Evolutionary conservation across 2,113 vertebrate species (phyloP).

Genomic region (Naja naja): DNA sequence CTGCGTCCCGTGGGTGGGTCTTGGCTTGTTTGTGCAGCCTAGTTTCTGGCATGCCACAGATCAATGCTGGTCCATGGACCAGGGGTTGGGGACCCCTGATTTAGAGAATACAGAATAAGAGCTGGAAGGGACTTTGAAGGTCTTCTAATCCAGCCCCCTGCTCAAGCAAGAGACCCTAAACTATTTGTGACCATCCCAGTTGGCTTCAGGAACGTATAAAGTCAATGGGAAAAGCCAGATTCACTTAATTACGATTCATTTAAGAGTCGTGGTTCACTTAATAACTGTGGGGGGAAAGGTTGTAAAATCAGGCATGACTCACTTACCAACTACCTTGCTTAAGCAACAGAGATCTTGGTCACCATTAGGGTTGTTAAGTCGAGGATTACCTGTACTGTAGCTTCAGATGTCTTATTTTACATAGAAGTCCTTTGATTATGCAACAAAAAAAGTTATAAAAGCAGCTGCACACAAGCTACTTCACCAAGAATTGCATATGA

Average conservation of each 20-base stretch:
- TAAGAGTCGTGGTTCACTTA: not conserved
- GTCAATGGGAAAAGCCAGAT: not conserved
- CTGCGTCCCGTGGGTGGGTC: not conserved
- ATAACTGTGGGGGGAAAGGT: not conserved
- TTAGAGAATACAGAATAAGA: not conserved
- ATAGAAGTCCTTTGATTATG: not conserved
- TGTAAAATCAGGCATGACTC: not conserved
- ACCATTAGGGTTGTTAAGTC: not conserved
- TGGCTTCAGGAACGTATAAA: not conserved
- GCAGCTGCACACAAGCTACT: not conserved
- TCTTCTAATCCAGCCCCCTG: too few species aligned
- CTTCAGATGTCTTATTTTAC: not conserved
- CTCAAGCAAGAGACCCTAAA: not conserved
- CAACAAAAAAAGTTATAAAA: not conserved
- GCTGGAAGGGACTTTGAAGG: not conserved
- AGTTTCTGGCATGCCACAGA: not conserved
- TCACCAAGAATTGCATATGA: not conserved
- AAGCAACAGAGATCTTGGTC: not conserved
- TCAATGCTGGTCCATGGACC: too few species aligned
- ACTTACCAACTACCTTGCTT: not conserved
- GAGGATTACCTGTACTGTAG: not conserved
- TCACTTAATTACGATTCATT: not conserved
- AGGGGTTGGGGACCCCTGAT: not conserved
- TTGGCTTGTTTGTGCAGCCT: not conserved
- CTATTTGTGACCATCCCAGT: not conserved